A percentile compares a stretch with the other conserved stretches of the same genome.
Evolutionary conservation across 2,113 vertebrate species (phyloP).

Genomic region (Podocnemis expansa): DNA sequence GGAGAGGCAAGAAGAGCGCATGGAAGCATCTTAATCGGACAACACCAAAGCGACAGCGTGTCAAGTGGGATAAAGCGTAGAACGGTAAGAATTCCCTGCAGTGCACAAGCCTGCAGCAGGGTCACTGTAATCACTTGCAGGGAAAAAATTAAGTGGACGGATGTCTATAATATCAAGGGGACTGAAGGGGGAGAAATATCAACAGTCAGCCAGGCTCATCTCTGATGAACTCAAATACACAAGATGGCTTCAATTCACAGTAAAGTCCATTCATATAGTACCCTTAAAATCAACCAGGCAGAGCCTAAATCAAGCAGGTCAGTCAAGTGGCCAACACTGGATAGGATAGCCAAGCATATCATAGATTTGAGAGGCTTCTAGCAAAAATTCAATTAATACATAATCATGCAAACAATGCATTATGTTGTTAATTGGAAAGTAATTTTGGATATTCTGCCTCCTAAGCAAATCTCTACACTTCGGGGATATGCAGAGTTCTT

Average conservation of each 20-base stretch:
- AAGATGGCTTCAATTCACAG: background rate
- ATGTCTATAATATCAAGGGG: accelerated
- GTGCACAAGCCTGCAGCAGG: background rate
- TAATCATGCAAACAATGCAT: accelerated
- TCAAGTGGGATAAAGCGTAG: background rate
- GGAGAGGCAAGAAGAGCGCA: background rate
- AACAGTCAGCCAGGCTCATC: background rate
- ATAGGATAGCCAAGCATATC: background rate
- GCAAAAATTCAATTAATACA: background rate
- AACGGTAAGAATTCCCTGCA: background rate
- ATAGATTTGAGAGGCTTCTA: background rate
- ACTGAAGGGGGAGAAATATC: accelerated
- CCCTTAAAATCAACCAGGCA: background rate
- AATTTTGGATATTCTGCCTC: background rate
- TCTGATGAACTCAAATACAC: background rate
- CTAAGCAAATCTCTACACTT: background rate
- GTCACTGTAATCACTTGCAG: accelerated
- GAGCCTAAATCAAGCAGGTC: background rate
- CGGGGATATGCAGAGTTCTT: accelerated
- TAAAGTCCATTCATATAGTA: background rate
- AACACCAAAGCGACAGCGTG: background rate
- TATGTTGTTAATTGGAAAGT: background rate
- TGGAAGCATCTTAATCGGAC: background rate
- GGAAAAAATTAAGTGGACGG: background rate
- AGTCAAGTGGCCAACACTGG: background rate